phyloP scores from a whole-genome alignment of 2,113 vertebrate genomes.

The Lontra canadensis region DNA sequence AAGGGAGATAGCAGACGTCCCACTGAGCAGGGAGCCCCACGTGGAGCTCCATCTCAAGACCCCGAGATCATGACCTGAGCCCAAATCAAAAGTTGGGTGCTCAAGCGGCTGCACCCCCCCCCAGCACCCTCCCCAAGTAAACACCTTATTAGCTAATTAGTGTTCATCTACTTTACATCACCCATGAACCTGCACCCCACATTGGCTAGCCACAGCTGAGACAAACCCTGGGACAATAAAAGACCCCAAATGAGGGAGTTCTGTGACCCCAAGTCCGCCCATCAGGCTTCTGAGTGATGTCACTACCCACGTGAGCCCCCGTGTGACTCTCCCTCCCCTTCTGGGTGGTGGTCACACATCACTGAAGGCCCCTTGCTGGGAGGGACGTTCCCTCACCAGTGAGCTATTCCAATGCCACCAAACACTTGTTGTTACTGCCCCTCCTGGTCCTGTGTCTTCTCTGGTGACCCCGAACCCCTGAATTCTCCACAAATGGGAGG shows the following conservation, averaged over 20 bases:
- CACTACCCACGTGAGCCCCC: background rate
- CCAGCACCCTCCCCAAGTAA: background rate
- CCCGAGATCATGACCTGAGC: background rate
- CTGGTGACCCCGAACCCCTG: background rate
- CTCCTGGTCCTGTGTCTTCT: background rate
- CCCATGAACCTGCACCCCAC: background rate
- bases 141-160: background rate
- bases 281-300: background rate
- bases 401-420: background rate
- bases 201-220: background rate
- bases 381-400: background rate
- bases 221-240: background rate
- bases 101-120: no score
- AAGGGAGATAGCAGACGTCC: background rate
- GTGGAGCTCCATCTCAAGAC: background rate
- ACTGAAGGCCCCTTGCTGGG: background rate
- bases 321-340: background rate
- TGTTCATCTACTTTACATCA: background rate
- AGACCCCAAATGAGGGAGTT: background rate
- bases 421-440: background rate
- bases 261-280: background rate
- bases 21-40: background rate
- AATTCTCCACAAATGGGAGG: background rate
- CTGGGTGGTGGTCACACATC: background rate
- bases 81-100: background rate